Conservation (phyloP, 2,888 invertebrate species). For the Plebejus argus region DNA sequence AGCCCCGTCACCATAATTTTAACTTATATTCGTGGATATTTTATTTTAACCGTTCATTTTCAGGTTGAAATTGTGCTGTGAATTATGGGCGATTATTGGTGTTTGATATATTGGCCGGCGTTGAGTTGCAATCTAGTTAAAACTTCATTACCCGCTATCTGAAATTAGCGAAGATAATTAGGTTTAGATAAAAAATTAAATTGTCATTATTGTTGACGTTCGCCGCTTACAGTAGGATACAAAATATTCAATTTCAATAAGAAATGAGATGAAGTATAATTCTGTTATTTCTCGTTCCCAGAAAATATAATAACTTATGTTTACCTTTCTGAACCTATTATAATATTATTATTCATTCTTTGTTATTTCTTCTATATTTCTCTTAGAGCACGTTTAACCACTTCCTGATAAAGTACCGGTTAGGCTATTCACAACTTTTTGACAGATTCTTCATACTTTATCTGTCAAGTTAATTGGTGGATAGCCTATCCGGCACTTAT, state of each 20-base stretch:
- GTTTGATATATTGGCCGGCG: constrained; percentile 50
- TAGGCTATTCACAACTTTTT: no score
- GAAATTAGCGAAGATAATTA: constrained; percentile 26
- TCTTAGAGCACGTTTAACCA: no score
- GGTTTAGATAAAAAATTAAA: constrained; percentile 25
- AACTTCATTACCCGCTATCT: constrained; percentile 31
- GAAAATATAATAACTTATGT: neutral
- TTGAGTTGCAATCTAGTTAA: constrained; percentile 38
- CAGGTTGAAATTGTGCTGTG: constrained; percentile 57
- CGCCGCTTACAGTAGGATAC: neutral
- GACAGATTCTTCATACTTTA: no score
- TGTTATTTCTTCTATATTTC: no score
- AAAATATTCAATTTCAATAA: constrained; percentile 5
- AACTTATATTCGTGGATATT: constrained; percentile 49
- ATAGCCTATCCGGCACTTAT: no score
- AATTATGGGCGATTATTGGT: constrained; percentile 67
- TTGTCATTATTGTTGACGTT: constrained; percentile 12
- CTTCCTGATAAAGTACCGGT: no score
- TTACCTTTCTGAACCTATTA: neutral
- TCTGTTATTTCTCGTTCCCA: neutral
- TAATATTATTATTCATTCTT: no score
- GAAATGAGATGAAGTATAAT: neutral
- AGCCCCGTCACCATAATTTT: constrained; percentile 40
- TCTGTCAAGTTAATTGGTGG: no score
- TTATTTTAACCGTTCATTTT: constrained; percentile 64